Percentiles rank a stretch among this genome's conserved stretches.
phyloP scores from a whole-genome alignment of 2,797 vertebrate genomes.

The Sphenopsis melanotis region DNA sequence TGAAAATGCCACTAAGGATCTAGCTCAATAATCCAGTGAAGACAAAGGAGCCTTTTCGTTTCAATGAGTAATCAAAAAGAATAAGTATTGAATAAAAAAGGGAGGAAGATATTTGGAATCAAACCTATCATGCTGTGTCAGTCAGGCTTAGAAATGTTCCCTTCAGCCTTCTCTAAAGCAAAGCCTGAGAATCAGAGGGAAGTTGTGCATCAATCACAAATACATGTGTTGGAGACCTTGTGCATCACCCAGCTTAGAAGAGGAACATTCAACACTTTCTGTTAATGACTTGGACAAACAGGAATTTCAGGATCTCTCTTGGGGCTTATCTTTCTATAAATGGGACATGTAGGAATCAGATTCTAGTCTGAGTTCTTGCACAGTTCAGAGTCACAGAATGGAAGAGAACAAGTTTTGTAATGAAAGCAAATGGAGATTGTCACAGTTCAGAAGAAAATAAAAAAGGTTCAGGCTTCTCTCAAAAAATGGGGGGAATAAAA shows the following conservation, averaged over 20 bases:
- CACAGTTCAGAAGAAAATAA: neutral
- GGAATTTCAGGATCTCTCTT: neutral
- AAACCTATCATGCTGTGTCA: neutral
- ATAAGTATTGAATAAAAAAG: neutral
- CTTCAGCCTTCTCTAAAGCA: neutral
- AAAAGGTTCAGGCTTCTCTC: neutral
- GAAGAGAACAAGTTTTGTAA: neutral
- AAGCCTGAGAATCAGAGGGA: neutral
- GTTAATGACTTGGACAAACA: neutral
- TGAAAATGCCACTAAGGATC: neutral
- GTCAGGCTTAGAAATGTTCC: neutral
- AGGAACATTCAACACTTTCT: neutral
- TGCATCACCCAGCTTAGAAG: neutral
- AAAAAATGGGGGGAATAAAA: neutral
- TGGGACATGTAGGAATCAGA: neutral
- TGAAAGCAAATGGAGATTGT: neutral
- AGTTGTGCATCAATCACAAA: neutral
- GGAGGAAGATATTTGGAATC: neutral
- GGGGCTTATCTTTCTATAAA: neutral
- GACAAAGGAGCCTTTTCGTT: neutral
- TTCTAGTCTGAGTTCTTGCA: neutral
- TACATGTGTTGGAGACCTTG: neutral
- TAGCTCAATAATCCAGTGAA: neutral
- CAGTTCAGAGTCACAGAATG: neutral
- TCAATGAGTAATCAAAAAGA: neutral